Base-by-base conservation (phyloP, 2,797 vertebrate species). In the Tachyglossus aculeatus region DNA sequence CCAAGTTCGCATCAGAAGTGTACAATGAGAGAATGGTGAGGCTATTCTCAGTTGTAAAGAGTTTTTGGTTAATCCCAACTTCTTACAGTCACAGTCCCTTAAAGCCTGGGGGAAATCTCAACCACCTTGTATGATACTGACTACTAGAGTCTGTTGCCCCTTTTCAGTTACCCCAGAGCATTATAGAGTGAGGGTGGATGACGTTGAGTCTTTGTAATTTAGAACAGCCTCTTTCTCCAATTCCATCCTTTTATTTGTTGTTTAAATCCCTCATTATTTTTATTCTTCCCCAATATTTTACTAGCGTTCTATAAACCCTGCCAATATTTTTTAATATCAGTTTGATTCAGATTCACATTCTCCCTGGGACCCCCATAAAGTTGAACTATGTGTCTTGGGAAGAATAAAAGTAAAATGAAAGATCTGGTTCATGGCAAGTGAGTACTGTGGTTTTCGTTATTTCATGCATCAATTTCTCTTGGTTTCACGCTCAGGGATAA, bases 141-240 rank as follows among this genome's bases (percentile, higher is more conserved):
- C n/a, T n/a, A n/a, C n/a, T n/a, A n/a, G n/a, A n/a, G n/a, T n/a
- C n/a, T n/a, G n/a, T n/a, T n/a, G n/a, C n/a, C 16, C 9, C 21
- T 5, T 0, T 29, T 14, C 6, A 3, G 11, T 14, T 6, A 31
- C 41, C 13, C 4, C 5, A 4, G 0, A 0, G 4, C 12, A 1
- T 7, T n/a, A 11, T 22, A 32, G 31, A 32, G 15, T 10, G 6
- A 15, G 15, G 6, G 15, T 16, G 5, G 5, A 19, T 7, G 16
- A 29, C 19, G 0, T 3, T 5, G 1, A 1, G 22, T 24, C 18
- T 4, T 25, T 12, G 56, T 11, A 4, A 24, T 27, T 37, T 51
- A 8, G 21, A 18, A 31, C 31, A 9, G 11, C 8, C 14, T 39
- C 19, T 37, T 16, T 7, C 22, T 3, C 6, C 22, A 29, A 24